Conservation (phyloP, 2,113 vertebrate species). For the Thunnus thynnus region DNA sequence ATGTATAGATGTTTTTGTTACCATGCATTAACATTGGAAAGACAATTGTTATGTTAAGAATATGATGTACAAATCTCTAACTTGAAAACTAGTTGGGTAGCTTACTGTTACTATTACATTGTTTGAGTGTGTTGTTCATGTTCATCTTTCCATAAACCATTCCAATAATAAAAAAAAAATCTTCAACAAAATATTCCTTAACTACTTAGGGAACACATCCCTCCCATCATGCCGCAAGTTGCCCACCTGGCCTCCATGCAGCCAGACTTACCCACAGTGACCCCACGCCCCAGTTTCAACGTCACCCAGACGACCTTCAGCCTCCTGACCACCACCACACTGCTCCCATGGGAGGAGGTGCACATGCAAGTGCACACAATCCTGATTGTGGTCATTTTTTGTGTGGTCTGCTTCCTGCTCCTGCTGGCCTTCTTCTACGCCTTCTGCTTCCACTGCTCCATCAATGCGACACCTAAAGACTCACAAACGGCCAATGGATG, state of each 20-base stretch:
- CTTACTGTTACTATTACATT: not conserved
- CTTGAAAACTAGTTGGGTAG: not conserved
- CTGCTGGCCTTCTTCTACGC: conserved; percentile 80
- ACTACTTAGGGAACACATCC: not conserved
- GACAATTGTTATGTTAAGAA: not conserved
- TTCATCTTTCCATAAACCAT: not conserved
- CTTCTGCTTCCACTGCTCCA: conserved; percentile 81
- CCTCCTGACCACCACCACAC: conserved; percentile 17
- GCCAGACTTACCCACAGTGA: conserved; percentile 13
- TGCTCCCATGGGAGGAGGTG: conserved; percentile 37
- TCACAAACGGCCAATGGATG: not conserved
- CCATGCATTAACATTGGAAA: not conserved
- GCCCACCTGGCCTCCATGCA: conserved; percentile 38
- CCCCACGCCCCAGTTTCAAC: not conserved
- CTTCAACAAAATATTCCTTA: not conserved
- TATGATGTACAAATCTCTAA: not conserved
- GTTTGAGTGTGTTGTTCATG: not conserved
- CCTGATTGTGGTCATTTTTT: conserved; percentile 79
- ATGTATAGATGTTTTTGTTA: not conserved
- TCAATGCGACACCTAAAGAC: conserved; percentile 58
- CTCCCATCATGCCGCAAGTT: conserved; percentile 59
- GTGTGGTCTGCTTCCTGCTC: conserved; percentile 80
- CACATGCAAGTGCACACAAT: conserved; percentile 75
- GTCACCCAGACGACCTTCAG: not conserved
- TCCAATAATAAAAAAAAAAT: not conserved